These are phyloP conservation scores for Rattus rattus DNA, from an alignment of 2,113 vertebrate species.

Conservation along the genomic window DNA sequence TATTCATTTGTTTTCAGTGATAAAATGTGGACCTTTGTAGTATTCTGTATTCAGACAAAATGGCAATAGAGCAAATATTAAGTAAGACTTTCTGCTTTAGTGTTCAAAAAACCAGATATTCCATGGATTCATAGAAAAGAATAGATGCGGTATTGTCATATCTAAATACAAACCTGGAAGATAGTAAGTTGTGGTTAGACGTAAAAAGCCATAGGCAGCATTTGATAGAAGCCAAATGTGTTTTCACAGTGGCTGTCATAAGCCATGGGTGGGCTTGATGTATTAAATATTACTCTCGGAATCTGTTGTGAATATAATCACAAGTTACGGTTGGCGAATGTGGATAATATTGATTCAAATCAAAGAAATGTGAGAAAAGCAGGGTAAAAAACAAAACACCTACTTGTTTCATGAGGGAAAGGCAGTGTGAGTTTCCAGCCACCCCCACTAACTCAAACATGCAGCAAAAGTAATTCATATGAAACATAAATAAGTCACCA, in stretches of 20 bases:
- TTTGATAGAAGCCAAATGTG: not conserved
- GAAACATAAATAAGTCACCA: not conserved
- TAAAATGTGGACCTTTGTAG: not conserved
- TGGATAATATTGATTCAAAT: slow-evolving; percentile 17
- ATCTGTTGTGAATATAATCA: slow-evolving; percentile 23
- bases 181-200: slow-evolving; percentile 13
- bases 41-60: slow-evolving; percentile 28
- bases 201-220: not conserved
- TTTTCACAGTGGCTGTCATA: not conserved
- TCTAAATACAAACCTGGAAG: not conserved
- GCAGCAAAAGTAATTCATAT: not conserved
- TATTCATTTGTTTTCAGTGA: not conserved
- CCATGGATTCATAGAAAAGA: slow-evolving; percentile 1
- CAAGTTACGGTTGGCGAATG: not conserved
- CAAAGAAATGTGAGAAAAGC: not conserved
- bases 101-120: slow-evolving; percentile 21
- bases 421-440: not conserved
- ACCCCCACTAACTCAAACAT: not conserved
- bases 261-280: not conserved
- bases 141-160: not conserved
- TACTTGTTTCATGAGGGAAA: not conserved
- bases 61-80: slow-evolving; percentile 11
- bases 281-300: not conserved
- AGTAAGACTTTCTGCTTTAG: slow-evolving; percentile 18
- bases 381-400: not conserved